Evolutionary conservation across 2,113 vertebrate species (phyloP).

Genomic region (Empidonax alnorum): DNA sequence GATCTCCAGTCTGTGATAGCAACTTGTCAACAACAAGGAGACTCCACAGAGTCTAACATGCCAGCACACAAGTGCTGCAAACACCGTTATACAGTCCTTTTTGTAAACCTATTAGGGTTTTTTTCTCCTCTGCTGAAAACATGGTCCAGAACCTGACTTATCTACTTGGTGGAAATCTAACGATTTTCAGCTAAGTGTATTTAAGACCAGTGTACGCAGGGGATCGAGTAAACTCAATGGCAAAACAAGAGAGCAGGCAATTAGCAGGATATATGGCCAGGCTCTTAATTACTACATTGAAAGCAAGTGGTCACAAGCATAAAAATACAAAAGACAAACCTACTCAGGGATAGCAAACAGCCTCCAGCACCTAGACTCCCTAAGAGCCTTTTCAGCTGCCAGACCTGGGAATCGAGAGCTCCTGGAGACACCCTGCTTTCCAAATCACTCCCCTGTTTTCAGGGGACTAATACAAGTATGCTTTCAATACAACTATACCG

Average conservation of each 20-base stretch:
- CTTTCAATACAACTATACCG: background rate
- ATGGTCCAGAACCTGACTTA: background rate
- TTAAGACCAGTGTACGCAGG: background rate
- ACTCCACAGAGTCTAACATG: background rate
- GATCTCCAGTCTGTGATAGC: background rate
- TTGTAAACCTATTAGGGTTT: rapidly evolving
- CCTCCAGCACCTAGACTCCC: background rate
- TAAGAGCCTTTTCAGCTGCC: background rate
- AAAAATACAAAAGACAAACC: background rate
- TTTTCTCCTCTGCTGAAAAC: background rate
- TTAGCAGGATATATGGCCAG: background rate
- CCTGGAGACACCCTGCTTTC: background rate
- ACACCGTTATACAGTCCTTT: background rate
- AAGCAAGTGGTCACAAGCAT: background rate
- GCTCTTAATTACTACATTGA: background rate
- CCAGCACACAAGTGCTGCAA: background rate
- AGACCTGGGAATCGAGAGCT: background rate
- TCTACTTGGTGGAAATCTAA: background rate
- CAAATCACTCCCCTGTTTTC: background rate
- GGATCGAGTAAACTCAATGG: background rate
- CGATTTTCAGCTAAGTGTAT: background rate
- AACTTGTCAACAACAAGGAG: background rate
- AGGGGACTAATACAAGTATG: no score
- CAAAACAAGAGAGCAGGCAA: background rate
- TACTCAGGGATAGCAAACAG: background rate